Evolutionary conservation across 1,140 invertebrate species (phyloP), one percentile per base, ranked within the genome.

Genomic region (Leguminivora glycinivorella): DNA sequence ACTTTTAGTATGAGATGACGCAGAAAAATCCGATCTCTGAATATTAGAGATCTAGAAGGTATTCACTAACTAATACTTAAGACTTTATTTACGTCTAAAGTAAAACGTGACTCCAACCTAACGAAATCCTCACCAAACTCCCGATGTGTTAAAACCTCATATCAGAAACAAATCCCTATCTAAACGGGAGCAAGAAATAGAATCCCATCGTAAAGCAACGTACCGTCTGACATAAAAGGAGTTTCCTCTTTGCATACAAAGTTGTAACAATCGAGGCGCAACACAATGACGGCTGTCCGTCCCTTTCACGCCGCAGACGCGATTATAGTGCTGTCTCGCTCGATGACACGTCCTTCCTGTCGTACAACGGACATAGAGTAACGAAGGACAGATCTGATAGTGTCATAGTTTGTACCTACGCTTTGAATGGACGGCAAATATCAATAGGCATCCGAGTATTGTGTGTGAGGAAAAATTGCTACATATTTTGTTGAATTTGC

Each of bases 201-300:
- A 69, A 72, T 56, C 68, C 60, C 66, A 43, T 66, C 69, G 68
- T 70, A 73, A 78, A 66, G 70, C 67, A 34, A 69, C 69, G 72
- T 80, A 78, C 73, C 72, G 75, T 72, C 73, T 72, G 71, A 77
- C 74, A 84, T 82, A 81, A 82, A 85, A 77, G 73, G 72, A 77
- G 81, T 77, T 88, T 85, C 82, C 83, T 80, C 73, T 76, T 72
- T 80, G 84, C 79, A 87, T 87, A 86, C 83, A 84, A 87, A 87
- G 77, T 82, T 81, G 69, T 69, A 75, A 84, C 84, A 84, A 85
- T 85, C 80, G 83, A 83, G 74, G 68, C 80, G 82, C 79, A 87
- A 83, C 81, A 85, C 82, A 88, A 87, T 79, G 79, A 84, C 80
- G 78, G 73, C 75, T 78, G 83, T 88, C 83, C 75, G 77, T 85